Evolutionary conservation across 1,140 invertebrate genomes (phyloP).

Genomic region (Listronotus bonariensis): DNA sequence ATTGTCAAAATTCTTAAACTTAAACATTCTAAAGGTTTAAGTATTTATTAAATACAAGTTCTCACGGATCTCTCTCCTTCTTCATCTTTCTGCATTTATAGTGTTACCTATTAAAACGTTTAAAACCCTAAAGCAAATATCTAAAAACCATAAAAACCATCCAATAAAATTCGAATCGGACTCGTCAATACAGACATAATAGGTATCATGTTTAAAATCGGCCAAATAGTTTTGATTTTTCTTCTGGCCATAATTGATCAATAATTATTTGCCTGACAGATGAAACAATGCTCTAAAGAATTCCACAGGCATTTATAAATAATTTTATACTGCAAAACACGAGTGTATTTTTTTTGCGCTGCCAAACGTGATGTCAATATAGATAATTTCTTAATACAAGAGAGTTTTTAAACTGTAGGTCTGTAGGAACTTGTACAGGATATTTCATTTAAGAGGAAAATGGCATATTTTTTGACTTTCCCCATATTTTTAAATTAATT

Average conservation of each 20-base stretch:
- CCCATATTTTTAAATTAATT: no score
- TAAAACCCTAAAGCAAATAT: no score
- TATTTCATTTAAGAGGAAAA: no score
- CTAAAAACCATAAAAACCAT: not conserved
- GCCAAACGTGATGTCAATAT: conserved; percentile 31
- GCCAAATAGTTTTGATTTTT: conserved; percentile 31
- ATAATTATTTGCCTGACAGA: conserved; percentile 36
- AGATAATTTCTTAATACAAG: conserved; percentile 27
- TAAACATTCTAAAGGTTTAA: no score
- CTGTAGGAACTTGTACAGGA: no score
- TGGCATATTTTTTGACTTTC: no score
- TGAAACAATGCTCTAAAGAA: conserved; percentile 31
- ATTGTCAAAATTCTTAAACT: no score
- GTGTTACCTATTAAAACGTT: no score
- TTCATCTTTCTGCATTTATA: no score
- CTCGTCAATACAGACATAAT: conserved; percentile 34
- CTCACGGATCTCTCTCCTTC: no score
- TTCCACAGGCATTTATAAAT: conserved; percentile 32
- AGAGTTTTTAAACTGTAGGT: conserved; percentile 16
- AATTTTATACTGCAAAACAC: conserved; percentile 32
- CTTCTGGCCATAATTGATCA: conserved; percentile 31
- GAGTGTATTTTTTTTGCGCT: conserved; percentile 27
- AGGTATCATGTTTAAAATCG: conserved; percentile 20
- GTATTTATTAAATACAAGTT: no score
- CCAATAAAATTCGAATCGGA: conserved; percentile 7